Base-by-base conservation (phyloP, 2,797 vertebrate genomes). In the Eleutherodactylus coqui region DNA sequence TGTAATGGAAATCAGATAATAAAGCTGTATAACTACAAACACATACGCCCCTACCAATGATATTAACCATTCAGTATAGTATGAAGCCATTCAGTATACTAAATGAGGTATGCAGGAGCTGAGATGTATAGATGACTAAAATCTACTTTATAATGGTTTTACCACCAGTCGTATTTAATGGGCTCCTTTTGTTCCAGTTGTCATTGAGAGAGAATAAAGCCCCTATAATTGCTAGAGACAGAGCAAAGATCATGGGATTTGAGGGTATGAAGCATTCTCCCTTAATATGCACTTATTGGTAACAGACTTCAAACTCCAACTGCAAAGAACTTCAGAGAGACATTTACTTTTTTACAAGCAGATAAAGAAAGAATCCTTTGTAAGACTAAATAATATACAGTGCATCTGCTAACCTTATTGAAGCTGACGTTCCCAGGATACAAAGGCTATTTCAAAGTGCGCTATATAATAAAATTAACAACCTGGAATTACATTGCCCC, bases 201-300 rank as follows among this genome's bases (percentile, higher is more conserved):
- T 70, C 34, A 82, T 58, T 55, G 67, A 72, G 3, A 29, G 32
- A 72, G 47, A 72, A 72, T 82, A 82, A 82, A 72, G 80, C 64
- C 47, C 45, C 36, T 82, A 55, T 82, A 82, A 82, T 82, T 82
- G 80, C 67, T 82, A 73, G 69, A 82, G 80, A 82, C 70, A 82
- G 80, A 82, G 80, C 80, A 82, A 82, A 82, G 80, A 82, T 82
- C 80, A 82, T 82, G 80, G 80, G 80, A 82, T 82, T 82, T 82
- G 49, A 34, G 69, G 47, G 49, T 70, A 82, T 32, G 80, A 69
- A 72, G 47, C 67, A 36, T 82, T 82, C 73, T 72, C 47, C n/a
- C 69, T 72, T 70, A 82, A 72, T 82, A 82, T 58, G 36, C 36
- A 69, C 79, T 82, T 73, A 82, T 82, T 82, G 80, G 80, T 83